phyloP scores from a whole-genome alignment of 1,140 invertebrate genomes.

The Cecropterus lyciades region DNA sequence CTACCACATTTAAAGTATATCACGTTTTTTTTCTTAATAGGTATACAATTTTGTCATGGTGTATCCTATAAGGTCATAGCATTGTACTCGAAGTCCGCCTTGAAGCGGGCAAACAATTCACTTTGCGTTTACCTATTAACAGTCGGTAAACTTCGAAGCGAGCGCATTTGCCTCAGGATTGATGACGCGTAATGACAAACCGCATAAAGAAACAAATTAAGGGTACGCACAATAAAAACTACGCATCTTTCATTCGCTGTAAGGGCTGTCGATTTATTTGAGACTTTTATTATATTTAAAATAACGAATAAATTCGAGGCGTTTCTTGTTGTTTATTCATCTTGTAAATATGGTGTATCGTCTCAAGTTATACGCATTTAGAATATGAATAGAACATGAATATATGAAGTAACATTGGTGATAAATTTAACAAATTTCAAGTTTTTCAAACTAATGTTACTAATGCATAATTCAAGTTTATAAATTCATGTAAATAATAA shows the following conservation, averaged over 20 bases:
- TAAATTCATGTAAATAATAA: no score
- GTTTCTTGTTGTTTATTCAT: no score
- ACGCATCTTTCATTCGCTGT: slow-evolving; percentile 24
- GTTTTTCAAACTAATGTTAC: no score
- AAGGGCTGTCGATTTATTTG: slow-evolving; percentile 26
- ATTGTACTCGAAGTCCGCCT: slow-evolving; percentile 19
- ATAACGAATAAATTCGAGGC: no score
- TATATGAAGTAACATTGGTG: no score
- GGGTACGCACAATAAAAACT: slow-evolving; percentile 34
- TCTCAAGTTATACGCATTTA: no score
- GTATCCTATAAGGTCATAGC: slow-evolving; percentile 28
- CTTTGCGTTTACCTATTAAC: slow-evolving; percentile 40
- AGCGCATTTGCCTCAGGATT: slow-evolving; percentile 37
- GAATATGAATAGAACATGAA: no score
- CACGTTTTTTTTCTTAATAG: no score
- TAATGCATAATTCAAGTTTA: no score
- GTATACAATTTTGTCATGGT: background rate
- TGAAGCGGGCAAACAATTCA: slow-evolving; percentile 38
- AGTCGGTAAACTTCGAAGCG: slow-evolving; percentile 36
- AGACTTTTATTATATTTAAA: background rate
- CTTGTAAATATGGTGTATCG: no score
- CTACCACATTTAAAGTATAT: no score
- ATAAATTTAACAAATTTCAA: no score
- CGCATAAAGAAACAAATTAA: slow-evolving; percentile 38
- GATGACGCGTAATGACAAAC: slow-evolving; percentile 38